phyloP scores from a whole-genome alignment of 1,140 invertebrate genomes.

The Wiebesia pumilae region DNA sequence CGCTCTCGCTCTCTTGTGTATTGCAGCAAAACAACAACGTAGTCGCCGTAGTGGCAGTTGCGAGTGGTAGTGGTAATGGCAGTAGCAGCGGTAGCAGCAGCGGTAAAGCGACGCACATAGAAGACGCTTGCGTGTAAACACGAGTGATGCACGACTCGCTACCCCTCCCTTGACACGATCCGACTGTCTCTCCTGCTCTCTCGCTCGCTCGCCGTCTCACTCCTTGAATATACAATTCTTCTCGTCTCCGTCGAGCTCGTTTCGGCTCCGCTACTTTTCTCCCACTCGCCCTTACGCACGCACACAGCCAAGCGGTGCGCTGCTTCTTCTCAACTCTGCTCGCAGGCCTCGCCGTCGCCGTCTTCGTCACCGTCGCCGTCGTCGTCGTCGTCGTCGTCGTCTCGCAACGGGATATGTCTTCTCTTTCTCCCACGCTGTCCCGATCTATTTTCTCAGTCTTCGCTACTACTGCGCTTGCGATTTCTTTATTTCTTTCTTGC shows the following conservation, averaged over 20 bases:
- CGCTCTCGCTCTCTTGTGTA: not conserved
- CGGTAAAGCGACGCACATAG: slow-evolving; percentile 52
- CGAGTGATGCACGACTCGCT: slow-evolving; percentile 51
- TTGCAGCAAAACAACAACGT: slow-evolving; percentile 6
- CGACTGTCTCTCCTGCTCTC: not conserved
- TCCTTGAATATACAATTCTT: not conserved
- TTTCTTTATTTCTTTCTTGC: slow-evolving; percentile 18
- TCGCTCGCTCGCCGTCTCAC: slow-evolving; percentile 4
- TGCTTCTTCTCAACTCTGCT: not conserved
- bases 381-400: not conserved
- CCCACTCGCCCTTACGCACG: not conserved
- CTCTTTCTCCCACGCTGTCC: slow-evolving; percentile 51
- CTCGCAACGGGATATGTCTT: slow-evolving; percentile 46
- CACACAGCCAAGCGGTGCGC: not conserved
- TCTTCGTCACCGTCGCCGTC: too few species aligned
- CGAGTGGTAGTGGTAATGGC: slow-evolving; percentile 11
- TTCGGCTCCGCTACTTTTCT: not conserved
- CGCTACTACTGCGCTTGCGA: slow-evolving; percentile 15
- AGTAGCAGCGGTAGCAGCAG: slow-evolving; percentile 42
- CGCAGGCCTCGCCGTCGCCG: not conserved
- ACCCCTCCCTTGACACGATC: slow-evolving; percentile 6
- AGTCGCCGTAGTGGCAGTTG: not conserved
- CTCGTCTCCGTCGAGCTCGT: not conserved
- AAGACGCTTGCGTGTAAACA: slow-evolving; percentile 61
- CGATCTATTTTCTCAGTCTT: slow-evolving; percentile 50